Base-by-base conservation (phyloP, 2,113 vertebrate genomes). In the Callipepla californica region DNA sequence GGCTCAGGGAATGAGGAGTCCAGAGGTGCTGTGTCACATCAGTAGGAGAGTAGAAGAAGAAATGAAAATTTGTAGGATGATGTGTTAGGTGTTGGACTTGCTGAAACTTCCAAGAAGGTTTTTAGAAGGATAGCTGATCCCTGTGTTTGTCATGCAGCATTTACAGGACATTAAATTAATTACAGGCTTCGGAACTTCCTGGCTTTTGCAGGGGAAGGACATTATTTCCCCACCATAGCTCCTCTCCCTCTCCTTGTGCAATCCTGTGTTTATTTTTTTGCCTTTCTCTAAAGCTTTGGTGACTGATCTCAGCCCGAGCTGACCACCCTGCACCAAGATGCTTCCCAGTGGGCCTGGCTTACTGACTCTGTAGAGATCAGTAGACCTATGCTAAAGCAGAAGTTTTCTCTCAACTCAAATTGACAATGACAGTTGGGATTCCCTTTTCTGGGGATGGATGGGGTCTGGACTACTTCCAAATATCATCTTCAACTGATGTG, bases 91-190 rank as follows among this genome's bases (percentile, higher is more conserved):
- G 87, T 93, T 4, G 3, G 65, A 55, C 92, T 90, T 65, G 76
- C 87, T 90, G 90, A 79, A 93, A 96, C 94, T 94, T 96, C 87
- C 90, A 96, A 77, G 75, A 38, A 45, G 47, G 55, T 34, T 92
- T 53, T 53, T 28, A 91, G 82, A 62, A 87, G 75, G 67, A 91
- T 50, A 90, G 63, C 68, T 90, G 92, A 85, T 94, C 81, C 67
- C 74, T 67, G 30, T 91, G 85, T 95, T 96, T 93, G 92, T 94
- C 79, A 77, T 62, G 72, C 53, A 90, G 85, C 63, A 70, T 73
- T 95, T 92, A 94, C 82, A 91, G 87, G 72, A 87, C 87, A 89
- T 93, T 82, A 94, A 94, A 95, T 96, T 94, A 96, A 95, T 85
- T 85, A 95, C 93, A 95, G 90, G 72, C 92, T 94, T 89, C 83